Evolutionary conservation across 2,113 vertebrate species (phyloP).

Genomic region (Aegithalos caudatus): DNA sequence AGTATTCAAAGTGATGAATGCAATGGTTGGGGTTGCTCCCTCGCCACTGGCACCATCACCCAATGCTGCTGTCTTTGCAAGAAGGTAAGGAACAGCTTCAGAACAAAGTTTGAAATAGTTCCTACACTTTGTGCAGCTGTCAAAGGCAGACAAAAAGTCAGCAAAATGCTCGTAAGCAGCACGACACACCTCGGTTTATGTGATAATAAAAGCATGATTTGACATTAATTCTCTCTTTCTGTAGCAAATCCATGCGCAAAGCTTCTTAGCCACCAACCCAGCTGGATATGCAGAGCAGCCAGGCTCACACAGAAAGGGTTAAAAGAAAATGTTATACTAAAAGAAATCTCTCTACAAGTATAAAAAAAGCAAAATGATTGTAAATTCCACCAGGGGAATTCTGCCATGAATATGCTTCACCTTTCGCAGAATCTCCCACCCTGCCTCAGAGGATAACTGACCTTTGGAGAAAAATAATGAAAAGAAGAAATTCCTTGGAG

Average conservation of each 20-base stretch:
- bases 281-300: not conserved
- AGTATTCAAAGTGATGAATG: not conserved
- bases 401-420: constrained; percentile 89
- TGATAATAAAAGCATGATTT: not conserved
- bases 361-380: constrained; percentile 88
- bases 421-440: constrained; percentile 87
- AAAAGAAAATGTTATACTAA: constrained; percentile 67
- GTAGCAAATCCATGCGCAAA: not conserved
- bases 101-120: not conserved
- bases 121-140: not conserved
- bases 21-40: not conserved
- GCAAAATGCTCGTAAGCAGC: not conserved
- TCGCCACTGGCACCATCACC: fast-evolving
- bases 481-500: constrained; percentile 89
- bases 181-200: not conserved
- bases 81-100: not conserved
- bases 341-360: constrained; percentile 69
- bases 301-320: constrained; percentile 68
- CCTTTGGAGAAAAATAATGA: constrained; percentile 95
- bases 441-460: constrained; percentile 95
- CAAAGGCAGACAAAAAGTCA: not conserved
- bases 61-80: fast-evolving
- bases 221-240: not conserved
- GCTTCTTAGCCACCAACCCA: not conserved
- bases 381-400: constrained; percentile 85